Evolutionary conservation across 1,140 invertebrate species (phyloP).

Genomic region (Melitaea cinxia): DNA sequence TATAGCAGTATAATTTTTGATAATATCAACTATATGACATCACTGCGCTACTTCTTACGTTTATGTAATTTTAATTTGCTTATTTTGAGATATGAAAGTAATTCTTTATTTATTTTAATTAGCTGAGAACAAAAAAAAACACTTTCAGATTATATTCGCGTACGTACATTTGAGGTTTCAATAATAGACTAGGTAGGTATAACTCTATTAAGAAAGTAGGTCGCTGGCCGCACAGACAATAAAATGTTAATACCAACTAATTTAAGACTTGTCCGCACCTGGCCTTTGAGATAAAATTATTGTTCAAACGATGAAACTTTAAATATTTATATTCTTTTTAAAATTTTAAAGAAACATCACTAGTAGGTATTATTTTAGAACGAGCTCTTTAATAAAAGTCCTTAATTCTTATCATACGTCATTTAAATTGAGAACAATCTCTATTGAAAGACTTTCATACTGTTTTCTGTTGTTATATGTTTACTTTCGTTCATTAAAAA

Average conservation of each 20-base stretch:
- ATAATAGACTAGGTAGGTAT: constrained; percentile 19
- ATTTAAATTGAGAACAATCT: no score
- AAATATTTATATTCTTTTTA: not conserved
- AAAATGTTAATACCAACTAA: constrained; percentile 37
- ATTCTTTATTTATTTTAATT: no score
- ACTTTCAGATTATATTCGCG: not conserved
- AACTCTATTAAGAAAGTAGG: constrained; percentile 35
- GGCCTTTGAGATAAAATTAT: not conserved
- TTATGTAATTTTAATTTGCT: not conserved
- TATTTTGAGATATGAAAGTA: no score
- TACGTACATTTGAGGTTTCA: not conserved
- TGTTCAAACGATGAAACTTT: not conserved
- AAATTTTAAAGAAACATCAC: not conserved
- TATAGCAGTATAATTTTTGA: no score
- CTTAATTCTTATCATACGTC: no score
- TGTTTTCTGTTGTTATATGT: no score
- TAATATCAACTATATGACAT: no score
- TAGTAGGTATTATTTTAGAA: not conserved
- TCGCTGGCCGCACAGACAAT: constrained; percentile 28
- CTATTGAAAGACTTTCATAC: no score
- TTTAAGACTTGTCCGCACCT: constrained; percentile 22
- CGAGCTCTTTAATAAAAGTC: no score
- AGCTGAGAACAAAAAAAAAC: no score
- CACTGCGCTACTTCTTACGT: no score
- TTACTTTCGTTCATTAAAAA: no score